These are phyloP conservation scores for Clupea harengus DNA, from an alignment of 2,113 vertebrate genomes.

Conservation along the genomic window DNA sequence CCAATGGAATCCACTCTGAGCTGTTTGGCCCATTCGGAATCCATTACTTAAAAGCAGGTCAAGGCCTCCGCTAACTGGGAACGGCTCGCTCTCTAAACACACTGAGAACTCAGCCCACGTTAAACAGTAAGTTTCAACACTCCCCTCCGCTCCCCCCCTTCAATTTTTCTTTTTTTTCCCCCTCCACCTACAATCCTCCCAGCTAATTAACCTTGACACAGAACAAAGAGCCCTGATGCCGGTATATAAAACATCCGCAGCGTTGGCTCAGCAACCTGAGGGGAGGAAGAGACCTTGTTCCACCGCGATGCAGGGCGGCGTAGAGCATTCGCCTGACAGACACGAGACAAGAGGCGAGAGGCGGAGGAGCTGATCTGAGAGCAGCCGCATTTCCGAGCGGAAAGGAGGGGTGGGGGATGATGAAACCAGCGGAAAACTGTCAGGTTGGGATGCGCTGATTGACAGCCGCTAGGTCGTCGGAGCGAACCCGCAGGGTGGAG, in stretches of 20 bases:
- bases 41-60: conserved; percentile 33
- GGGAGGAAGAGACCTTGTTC: too few relatives aligned
- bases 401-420: not conserved
- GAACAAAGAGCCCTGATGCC: not conserved
- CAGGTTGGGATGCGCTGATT: not conserved
- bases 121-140: too few relatives aligned
- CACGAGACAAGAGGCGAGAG: too few relatives aligned
- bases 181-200: not conserved
- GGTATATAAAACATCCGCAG: not conserved
- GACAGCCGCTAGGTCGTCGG: not conserved
- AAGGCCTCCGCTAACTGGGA: not conserved
- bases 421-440: not conserved
- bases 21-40: conserved; percentile 34
- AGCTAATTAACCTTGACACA: conserved; percentile 19
- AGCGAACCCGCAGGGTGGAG: not conserved
- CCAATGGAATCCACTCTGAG: not conserved
- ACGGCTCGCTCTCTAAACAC: not conserved
- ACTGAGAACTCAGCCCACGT: too few relatives aligned
- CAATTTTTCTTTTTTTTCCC: too few relatives aligned
- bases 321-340: too few relatives aligned
- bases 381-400: not conserved
- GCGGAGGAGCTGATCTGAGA: too few relatives aligned
- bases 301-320: too few relatives aligned
- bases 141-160: not conserved
- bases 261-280: too few relatives aligned